These are phyloP conservation scores for Trissolcus brochymenae DNA, from an alignment of 2,888 invertebrate genomes.

Conservation along the genomic window DNA sequence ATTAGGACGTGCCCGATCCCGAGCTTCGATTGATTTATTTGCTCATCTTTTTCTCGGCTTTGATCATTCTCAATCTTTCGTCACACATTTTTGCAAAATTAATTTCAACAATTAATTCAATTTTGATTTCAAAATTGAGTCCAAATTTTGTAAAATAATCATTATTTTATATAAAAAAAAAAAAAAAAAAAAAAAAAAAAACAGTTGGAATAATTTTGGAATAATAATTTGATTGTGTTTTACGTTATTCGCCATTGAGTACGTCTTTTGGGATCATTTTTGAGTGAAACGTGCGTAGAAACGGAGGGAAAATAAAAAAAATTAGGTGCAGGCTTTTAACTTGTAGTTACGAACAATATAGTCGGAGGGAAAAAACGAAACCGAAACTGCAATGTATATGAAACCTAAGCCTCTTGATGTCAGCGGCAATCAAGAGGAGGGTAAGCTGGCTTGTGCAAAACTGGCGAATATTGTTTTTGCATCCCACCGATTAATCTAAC, in stretches of 20 bases:
- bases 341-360: conserved; percentile 41
- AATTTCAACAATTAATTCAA: no score
- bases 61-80: no score
- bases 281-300: conserved; percentile 25
- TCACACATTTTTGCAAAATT: no score
- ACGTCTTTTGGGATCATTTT: no score
- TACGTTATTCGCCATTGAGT: conserved; percentile 4
- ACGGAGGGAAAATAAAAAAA: conserved; percentile 16
- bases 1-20: conserved; percentile 27
- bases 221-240: conserved; percentile 8
- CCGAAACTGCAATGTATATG: conserved; percentile 62
- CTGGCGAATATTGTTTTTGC: conserved; percentile 26
- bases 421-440: conserved; percentile 38
- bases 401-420: conserved; percentile 66
- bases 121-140: no score
- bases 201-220: no score
- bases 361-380: conserved; percentile 23
- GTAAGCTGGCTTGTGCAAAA: conserved; percentile 40
- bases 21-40: background rate
- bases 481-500: conserved; percentile 56
- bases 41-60: background rate
- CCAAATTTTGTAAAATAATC: no score
- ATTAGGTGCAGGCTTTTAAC: conserved; percentile 36
- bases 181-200: no score
- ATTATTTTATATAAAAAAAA: no score